Conservation (phyloP, 2,113 vertebrate species). For the Mesoclemmys tuberculata region DNA sequence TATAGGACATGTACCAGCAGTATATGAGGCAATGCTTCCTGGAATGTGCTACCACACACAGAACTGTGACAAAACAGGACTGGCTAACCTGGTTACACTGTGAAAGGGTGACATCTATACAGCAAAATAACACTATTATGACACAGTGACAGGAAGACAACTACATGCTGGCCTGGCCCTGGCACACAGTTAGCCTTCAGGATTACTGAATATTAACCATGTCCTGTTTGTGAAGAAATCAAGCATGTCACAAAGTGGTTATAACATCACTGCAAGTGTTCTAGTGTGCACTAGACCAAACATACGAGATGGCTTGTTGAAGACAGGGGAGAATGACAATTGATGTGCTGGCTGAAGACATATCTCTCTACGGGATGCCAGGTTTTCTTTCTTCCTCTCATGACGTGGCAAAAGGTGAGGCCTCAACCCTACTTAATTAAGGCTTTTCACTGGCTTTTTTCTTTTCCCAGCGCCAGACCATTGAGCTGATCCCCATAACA, state of each 20-base stretch:
- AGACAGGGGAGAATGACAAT: background rate
- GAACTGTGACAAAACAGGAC: background rate
- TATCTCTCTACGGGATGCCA: background rate
- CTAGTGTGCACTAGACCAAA: background rate
- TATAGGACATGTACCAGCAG: background rate
- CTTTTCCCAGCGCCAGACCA: constrained; percentile 82
- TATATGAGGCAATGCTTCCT: background rate
- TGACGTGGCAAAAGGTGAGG: background rate
- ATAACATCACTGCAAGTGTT: background rate
- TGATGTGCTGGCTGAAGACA: background rate
- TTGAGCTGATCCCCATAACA: constrained; percentile 87
- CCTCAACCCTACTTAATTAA: background rate
- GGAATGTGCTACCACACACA: background rate
- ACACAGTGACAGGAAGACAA: background rate
- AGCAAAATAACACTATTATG: background rate
- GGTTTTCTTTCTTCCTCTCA: background rate
- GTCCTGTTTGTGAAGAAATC: background rate
- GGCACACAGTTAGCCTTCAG: background rate
- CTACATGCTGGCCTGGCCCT: background rate
- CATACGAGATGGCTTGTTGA: rapidly evolving
- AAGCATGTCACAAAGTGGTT: background rate
- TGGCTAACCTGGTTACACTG: too few relatives aligned
- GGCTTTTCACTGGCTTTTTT: background rate
- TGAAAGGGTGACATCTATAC: background rate
- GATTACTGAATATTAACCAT: background rate